These are phyloP conservation scores for Cinclus mexicanus DNA, from an alignment of 2,113 vertebrate genomes.

Conservation along the genomic window DNA sequence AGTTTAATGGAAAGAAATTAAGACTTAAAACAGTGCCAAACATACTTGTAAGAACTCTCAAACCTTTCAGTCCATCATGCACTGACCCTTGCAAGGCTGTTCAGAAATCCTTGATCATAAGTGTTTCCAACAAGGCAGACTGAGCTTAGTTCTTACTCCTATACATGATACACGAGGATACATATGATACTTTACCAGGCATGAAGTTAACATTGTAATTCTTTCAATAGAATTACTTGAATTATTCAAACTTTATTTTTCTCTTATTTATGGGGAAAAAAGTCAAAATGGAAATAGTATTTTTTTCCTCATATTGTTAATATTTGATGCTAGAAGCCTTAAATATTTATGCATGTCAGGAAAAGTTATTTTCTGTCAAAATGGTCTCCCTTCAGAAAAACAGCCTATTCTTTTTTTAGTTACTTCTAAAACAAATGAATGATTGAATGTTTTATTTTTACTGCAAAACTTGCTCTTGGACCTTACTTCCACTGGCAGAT, in stretches of 20 bases:
- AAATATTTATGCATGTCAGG: background rate
- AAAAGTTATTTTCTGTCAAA: constrained; percentile 3
- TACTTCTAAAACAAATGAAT: background rate
- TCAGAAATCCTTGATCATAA: background rate
- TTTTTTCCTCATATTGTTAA: background rate
- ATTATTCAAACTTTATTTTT: background rate
- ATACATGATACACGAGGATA: background rate
- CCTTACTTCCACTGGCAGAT: background rate
- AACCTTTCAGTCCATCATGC: background rate
- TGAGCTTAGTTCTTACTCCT: background rate
- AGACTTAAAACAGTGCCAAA: background rate
- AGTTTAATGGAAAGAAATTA: background rate
- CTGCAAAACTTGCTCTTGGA: background rate
- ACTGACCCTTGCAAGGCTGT: background rate
- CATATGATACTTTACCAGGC: rapidly evolving
- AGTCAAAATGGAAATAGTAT: background rate
- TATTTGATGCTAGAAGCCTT: background rate
- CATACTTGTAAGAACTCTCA: background rate
- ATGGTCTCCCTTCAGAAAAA: background rate
- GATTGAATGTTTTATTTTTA: background rate
- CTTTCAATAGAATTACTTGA: background rate
- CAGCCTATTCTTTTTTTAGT: background rate
- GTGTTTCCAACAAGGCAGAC: background rate
- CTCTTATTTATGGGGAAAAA: background rate
- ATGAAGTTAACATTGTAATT: background rate